Base-by-base conservation (phyloP, 1,140 invertebrate species). In the Ceratosolen solmsi region DNA sequence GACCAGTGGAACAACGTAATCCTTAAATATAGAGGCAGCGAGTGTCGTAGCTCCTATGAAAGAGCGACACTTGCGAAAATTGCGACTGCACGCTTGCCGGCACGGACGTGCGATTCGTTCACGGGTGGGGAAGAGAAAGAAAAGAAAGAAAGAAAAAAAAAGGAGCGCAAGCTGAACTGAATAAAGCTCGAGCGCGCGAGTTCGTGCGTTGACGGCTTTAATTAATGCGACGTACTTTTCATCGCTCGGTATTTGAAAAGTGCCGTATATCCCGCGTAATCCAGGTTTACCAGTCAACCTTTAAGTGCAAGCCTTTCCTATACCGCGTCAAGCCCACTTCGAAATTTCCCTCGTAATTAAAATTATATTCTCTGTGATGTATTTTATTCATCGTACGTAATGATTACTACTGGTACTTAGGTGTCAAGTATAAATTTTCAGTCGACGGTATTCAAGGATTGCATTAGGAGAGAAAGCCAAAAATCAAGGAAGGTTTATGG, bases 211-310 rank as follows among this genome's bases (percentile, higher is more conserved):
- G 46, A 46, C 38, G 65, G 79, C 73, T 90, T 89, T 90, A 89
- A 90, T 90, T 89, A 90, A 90, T 90, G 85, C 86, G 88, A 87
- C 88, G 87, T 86, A 87, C 85, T 87, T 90, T 87, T 87, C 85
- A 84, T 30, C 30, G 80, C 68, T 25, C 1, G 22, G 68, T 33
- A 73, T 54, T 82, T 82, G 49, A 77, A 82, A 80, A 76, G 49
- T 70, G 36, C 36, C 22, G 51, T 46, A 63, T 46, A n/a, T 25
- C 27, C 13, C 25, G 46, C 70, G 58, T 80, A 74, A 74, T 80
- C 58, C 70, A 0, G 30, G 60, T 68, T 68, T 11, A 38, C 33
- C n/a, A 68, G 7, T 2, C 20, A 68, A 38, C 27, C 25, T 22
- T 68, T 38, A 22, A 17, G 63, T 38, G 11, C 27, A 38, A 68